These are phyloP conservation scores for Melanotaenia nigrans DNA, from an alignment of 2,797 vertebrate genomes.

Conservation along the genomic window DNA sequence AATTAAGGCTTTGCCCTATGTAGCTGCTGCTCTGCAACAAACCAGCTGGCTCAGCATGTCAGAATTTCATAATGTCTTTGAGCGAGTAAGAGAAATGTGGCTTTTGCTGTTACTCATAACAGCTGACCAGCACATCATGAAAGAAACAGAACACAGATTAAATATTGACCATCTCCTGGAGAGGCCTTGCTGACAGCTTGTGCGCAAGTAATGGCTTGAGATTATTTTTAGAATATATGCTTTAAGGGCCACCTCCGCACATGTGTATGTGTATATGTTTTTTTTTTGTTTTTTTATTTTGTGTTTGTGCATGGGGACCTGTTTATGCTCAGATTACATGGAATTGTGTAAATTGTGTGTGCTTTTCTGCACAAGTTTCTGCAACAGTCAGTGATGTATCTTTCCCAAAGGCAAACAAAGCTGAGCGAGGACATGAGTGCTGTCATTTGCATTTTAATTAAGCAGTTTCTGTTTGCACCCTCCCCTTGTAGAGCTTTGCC, in stretches of 20 bases:
- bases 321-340: constrained; percentile 1
- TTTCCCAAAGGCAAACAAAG: constrained; percentile 62
- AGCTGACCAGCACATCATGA: constrained; percentile 49
- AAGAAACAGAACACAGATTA: constrained; percentile 52
- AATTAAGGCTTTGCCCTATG: constrained; percentile 11
- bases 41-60: constrained; percentile 71
- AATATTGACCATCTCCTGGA: constrained; percentile 74
- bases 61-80: constrained; percentile 58
- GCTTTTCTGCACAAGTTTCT: constrained; percentile 3
- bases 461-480: constrained; percentile 59
- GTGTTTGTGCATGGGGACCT: background rate
- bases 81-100: constrained; percentile 51
- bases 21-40: constrained; percentile 42
- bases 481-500: constrained; percentile 39
- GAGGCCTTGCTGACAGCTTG: constrained; percentile 47
- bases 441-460: constrained; percentile 84
- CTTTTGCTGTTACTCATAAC: constrained; percentile 62
- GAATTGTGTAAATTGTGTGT: constrained; percentile 21
- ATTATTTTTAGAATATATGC: constrained; percentile 72
- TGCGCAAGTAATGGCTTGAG: constrained; percentile 49
- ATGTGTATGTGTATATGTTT: constrained; percentile 18
- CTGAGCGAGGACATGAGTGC: constrained; percentile 32
- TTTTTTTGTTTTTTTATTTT: background rate
- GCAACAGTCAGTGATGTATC: constrained; percentile 25
- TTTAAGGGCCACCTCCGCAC: constrained; percentile 41